Conservation (phyloP, 1,140 invertebrate genomes). For the Thalassaphorura encarpata region DNA sequence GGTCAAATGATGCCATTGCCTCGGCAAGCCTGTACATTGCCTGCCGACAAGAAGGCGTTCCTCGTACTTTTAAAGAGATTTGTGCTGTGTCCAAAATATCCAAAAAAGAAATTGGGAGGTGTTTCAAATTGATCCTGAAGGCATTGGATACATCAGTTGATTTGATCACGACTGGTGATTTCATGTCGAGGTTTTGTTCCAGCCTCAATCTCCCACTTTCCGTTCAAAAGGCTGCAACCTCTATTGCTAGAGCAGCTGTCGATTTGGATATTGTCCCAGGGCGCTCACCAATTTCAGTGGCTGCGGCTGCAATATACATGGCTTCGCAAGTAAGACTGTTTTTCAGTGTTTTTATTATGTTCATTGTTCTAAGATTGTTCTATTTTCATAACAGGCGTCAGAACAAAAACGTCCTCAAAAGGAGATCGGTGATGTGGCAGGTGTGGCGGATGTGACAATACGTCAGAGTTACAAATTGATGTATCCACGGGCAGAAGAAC, state of each 20-base stretch:
- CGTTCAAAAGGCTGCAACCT: conserved; percentile 89
- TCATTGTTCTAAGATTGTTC: not conserved
- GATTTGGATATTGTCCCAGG: conserved; percentile 96
- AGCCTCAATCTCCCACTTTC: conserved; percentile 76
- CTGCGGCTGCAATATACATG: conserved; percentile 99
- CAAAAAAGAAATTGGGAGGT: conserved; percentile 97
- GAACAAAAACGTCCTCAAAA: conserved; percentile 91
- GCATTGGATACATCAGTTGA: conserved; percentile 92
- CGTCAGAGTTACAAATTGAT: conserved; percentile 96
- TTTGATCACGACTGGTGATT: conserved; percentile 95
- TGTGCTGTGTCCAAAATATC: conserved; percentile 97
- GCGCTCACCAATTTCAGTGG: conserved; percentile 97
- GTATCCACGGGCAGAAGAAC: conserved; percentile 79
- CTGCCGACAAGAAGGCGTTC: conserved; percentile 95
- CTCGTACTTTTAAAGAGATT: conserved; percentile 98
- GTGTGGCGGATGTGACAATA: conserved; percentile 97
- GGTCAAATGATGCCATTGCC: conserved; percentile 95
- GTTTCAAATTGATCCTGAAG: conserved; percentile 89
- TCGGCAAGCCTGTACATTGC: conserved; percentile 99
- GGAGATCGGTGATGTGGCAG: conserved; percentile 97
- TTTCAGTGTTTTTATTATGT: too few species aligned
- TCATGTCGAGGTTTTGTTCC: conserved; percentile 89
- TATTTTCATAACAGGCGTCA: conserved; percentile 57
- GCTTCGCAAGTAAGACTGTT: conserved; percentile 68
- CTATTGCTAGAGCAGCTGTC: conserved; percentile 92